A percentile compares a stretch with the other conserved stretches of the same genome.
phyloP scores from a whole-genome alignment of 1,140 invertebrate genomes.

The Bursaphelenchus mucronatus region DNA sequence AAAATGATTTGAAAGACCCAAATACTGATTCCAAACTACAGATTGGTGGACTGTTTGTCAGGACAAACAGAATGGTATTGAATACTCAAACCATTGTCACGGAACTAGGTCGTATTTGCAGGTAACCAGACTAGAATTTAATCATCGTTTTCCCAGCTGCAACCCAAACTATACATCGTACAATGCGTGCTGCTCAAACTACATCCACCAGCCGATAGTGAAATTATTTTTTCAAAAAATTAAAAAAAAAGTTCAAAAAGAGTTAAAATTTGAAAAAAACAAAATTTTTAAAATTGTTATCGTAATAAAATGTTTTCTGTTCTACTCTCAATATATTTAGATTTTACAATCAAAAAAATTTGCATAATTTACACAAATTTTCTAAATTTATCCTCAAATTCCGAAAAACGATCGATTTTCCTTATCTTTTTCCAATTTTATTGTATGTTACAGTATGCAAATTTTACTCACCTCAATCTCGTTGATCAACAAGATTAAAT shows the following conservation, averaged over 20 bases:
- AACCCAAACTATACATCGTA: too few species aligned
- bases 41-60: too few species aligned
- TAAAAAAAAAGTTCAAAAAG: neutral
- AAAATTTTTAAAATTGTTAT: neutral
- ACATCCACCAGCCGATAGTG: too few species aligned
- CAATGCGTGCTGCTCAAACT: too few species aligned
- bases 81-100: too few species aligned
- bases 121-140: too few species aligned
- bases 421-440: neutral
- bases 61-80: too few species aligned
- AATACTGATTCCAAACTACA: too few species aligned
- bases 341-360: neutral
- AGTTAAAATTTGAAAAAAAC: neutral
- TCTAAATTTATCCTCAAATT: neutral
- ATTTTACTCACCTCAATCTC: conserved; percentile 14
- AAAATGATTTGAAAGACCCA: too few species aligned
- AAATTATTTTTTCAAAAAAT: too few species aligned
- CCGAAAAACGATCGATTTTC: neutral
- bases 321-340: neutral
- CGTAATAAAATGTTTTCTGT: neutral
- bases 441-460: neutral
- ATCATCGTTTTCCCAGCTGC: too few species aligned
- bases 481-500: conserved; percentile 17
- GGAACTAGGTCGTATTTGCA: too few species aligned
- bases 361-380: neutral